Evolutionary conservation across 2,888 invertebrate species (phyloP), one percentile per base, ranked within the genome.

Genomic region (Tenthredo amoena): DNA sequence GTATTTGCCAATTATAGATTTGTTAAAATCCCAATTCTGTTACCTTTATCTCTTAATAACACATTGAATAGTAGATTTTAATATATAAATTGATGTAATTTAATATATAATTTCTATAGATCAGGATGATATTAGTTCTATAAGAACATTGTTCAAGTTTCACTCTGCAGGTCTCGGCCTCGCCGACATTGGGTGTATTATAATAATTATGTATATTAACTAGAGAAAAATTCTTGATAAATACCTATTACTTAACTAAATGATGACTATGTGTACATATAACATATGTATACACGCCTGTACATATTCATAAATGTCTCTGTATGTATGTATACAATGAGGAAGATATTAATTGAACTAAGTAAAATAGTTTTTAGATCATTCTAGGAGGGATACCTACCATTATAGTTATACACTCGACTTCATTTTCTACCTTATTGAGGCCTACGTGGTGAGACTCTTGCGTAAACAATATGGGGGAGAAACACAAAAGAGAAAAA

Each of bases 91-190:
- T 87, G 90, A 91, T 92, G 90, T 92, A 91, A 91, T 91, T 88
- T 91, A 88, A 89, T 76, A 77, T 71, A 85, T 85, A 47, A 68
- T 55, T 79, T 82, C 47, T 47, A 34, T 83, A 85, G 55, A 84
- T 86, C 82, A 87, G 83, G 85, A 86, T 86, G 83, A 50, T 62
- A 85, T 85, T 85, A 85, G 85, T 85, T 76, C 84, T 72, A 55
- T 84, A 81, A 87, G 89, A 87, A 91, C 87, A 88, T 91, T 92
- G 91, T 93, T 92, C 91, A 92, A 92, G 91, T 91, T 92, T 92
- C 90, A 89, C 88, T 87, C 89, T 87, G 87, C 87, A 83, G 87
- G 85, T 87, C 87, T 86, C 88, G 79, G 85, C 68, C 47, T 71
- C 82, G 79, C 55, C 71, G 85, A 71, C 43, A 81, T 71, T 65